Conservation (phyloP, 2,113 vertebrate species). For the Ochotona princeps region DNA sequence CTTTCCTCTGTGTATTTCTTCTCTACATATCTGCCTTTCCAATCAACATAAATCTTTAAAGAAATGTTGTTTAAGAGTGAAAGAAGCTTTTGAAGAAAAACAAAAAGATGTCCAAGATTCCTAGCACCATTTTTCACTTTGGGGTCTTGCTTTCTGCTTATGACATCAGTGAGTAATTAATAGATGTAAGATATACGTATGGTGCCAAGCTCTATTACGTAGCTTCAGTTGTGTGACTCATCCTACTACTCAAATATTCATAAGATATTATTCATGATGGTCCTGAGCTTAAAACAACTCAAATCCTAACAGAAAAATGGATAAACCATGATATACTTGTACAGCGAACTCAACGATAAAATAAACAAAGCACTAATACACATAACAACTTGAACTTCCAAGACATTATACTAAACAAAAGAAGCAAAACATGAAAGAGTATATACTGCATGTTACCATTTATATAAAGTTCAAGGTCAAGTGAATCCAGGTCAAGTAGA, state of each 20-base stretch:
- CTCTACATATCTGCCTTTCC: too few species aligned
- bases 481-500: too few species aligned
- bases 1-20: too few species aligned
- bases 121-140: background rate
- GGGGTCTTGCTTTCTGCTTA: background rate
- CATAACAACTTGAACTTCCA: background rate
- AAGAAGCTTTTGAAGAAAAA: background rate
- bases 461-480: background rate
- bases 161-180: background rate
- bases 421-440: background rate
- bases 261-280: background rate
- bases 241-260: background rate
- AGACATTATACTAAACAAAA: constrained; percentile 3
- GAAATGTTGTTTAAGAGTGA: too few species aligned
- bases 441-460: background rate
- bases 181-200: background rate
- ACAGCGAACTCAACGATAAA: background rate
- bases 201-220: background rate
- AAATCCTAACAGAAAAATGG: background rate
- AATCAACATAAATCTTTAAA: too few species aligned
- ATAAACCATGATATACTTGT: background rate
- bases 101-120: background rate
- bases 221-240: background rate
- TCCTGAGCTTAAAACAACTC: background rate
- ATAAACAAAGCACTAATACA: background rate